These are phyloP conservation scores for Solenodon paradoxus DNA, from an alignment of 2,113 vertebrate species.

Conservation along the genomic window DNA sequence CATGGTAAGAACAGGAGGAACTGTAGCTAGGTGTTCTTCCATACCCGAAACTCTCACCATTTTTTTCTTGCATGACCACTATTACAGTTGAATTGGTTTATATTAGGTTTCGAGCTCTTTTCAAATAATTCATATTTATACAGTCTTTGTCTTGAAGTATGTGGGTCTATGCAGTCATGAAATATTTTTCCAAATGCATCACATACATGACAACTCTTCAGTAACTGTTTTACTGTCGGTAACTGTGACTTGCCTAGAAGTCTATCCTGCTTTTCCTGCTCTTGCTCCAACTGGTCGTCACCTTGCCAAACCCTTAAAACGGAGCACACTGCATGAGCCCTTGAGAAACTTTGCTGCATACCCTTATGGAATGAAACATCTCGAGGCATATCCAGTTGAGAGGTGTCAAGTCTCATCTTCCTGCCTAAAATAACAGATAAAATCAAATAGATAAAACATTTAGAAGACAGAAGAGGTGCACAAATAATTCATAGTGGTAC, in stretches of 20 bases:
- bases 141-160: not conserved
- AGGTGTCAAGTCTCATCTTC: not conserved
- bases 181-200: conserved; percentile 42
- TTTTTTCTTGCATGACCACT: not conserved
- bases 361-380: not conserved
- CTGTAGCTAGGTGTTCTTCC: not conserved
- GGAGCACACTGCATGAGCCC: not conserved
- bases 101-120: not conserved
- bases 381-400: not conserved
- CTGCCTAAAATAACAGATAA: conserved; percentile 10
- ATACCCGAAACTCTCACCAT: not conserved
- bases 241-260: not conserved
- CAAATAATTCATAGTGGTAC: not conserved
- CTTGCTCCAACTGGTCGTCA: not conserved
- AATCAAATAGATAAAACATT: not conserved
- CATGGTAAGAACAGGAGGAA: not conserved
- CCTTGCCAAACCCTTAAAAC: not conserved
- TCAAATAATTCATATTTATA: not conserved
- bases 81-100: not conserved
- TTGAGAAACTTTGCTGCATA: not conserved
- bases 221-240: not conserved
- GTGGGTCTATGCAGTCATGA: not conserved
- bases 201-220: not conserved
- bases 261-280: not conserved
- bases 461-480: not conserved